Evolutionary conservation across 2,113 vertebrate genomes (phyloP), one percentile per base, ranked within the genome.

Genomic region (Nothoprocta pentlandii): DNA sequence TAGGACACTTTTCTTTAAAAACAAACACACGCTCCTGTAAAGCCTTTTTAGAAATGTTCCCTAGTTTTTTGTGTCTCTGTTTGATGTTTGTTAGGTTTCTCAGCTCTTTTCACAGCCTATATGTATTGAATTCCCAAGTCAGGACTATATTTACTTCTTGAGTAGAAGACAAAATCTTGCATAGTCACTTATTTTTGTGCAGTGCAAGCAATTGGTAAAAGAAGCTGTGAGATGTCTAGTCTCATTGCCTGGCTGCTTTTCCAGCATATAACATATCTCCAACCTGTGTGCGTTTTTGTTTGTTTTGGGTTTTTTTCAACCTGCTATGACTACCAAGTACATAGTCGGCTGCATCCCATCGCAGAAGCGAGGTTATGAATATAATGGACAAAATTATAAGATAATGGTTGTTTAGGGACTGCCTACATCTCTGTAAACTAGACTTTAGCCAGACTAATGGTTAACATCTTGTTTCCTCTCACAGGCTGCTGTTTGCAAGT

Each of bases 261-360:
- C 54, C 54, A 58, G 17, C 16, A 10, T 58, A 32, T 54, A 54
- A 54, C 16, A 30, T 64, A 41, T n/a, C 62, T 79, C 89, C 41
- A 87, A 23, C 26, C 2, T 39, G 17, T 26, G 25, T 28, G 12
- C 12, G 25, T 26, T 54, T 54, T 54, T 54, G 25, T 54, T 53
- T 53, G 11, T 53, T 15, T 28, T 53, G 42, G 42, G 42, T 16
- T 54, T 54, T 54, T 54, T 54, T 15, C 8, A 28, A 8, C 49
- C 23, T 39, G 12, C 3, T 1, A 0, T 16, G 36, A 69, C 9
- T 5, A 20, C 0, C 0, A 68, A 42, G 47, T 39, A 81, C 8
- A 2, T 47, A 39, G 39, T 39, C 76, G 54, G 9, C 59, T 76
- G 46, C 0, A 4, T 44, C 41, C 23, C 63, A 54, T 10, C 80